These are phyloP conservation scores for Martes flavigula DNA, from an alignment of 2,797 vertebrate genomes.

Conservation along the genomic window DNA sequence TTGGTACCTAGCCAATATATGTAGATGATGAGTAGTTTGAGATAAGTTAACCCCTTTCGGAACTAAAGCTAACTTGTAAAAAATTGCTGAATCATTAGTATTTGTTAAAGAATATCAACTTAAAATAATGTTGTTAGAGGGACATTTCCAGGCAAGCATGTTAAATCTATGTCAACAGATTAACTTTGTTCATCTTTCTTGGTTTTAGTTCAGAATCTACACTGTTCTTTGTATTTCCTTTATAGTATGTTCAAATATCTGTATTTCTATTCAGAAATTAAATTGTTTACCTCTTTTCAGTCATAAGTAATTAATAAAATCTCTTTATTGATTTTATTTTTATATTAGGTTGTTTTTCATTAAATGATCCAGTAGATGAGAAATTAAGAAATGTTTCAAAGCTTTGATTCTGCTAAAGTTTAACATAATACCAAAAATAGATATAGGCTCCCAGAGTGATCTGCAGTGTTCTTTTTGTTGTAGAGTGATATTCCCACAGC, in stretches of 20 bases:
- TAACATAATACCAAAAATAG: not conserved
- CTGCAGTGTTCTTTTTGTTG: not conserved
- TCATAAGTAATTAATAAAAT: slow-evolving; percentile 24
- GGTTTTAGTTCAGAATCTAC: slow-evolving; percentile 20
- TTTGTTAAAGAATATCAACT: slow-evolving; percentile 21
- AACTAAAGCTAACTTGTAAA: slow-evolving; percentile 31
- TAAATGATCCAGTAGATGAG: not conserved
- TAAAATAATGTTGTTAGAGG: slow-evolving; percentile 25
- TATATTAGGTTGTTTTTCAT: slow-evolving; percentile 28
- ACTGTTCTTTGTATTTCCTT: slow-evolving; percentile 16
- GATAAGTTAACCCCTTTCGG: not conserved
- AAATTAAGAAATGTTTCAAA: slow-evolving; percentile 39
- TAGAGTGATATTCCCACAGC: slow-evolving; percentile 93
- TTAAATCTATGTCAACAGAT: not conserved
- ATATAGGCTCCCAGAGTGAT: slow-evolving; percentile 44
- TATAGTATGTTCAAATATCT: slow-evolving; percentile 29
- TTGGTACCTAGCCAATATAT: not conserved
- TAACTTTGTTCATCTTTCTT: not conserved
- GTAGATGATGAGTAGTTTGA: slow-evolving; percentile 6
- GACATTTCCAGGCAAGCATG: slow-evolving; percentile 10
- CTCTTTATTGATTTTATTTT: slow-evolving; percentile 17
- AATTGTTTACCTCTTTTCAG: slow-evolving; percentile 13
- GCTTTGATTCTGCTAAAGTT: not conserved
- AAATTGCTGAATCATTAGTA: slow-evolving; percentile 7
- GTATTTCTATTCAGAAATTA: slow-evolving; percentile 43